phyloP scores from a whole-genome alignment of 2,797 vertebrate species.

The Todus mexicanus region DNA sequence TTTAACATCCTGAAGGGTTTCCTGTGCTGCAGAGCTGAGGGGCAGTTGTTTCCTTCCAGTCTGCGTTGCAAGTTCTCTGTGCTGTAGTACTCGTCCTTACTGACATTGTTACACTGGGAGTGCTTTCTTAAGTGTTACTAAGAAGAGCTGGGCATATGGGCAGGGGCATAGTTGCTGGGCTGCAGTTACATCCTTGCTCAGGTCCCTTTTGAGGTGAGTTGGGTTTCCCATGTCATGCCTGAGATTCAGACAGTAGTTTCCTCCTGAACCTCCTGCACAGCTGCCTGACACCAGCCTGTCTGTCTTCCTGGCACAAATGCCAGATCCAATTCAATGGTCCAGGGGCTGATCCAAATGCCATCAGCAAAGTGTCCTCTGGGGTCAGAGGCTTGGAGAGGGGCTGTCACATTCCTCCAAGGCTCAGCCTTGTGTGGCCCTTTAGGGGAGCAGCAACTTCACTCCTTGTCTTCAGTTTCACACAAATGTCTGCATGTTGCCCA shows the following conservation, averaged over 20 bases:
- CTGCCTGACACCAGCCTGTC: background rate
- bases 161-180: background rate
- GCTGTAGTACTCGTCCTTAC: accelerated
- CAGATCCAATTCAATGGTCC: background rate
- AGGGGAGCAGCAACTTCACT: background rate
- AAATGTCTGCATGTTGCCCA: background rate
- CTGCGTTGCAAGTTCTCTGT: background rate
- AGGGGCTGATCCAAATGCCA: background rate
- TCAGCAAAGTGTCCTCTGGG: background rate
- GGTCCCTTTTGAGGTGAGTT: background rate
- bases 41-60: background rate
- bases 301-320: background rate
- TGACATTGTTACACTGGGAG: background rate
- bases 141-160: background rate
- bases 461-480: background rate
- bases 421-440: background rate
- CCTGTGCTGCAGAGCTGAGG: background rate
- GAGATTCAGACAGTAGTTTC: background rate
- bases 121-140: background rate
- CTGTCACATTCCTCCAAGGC: background rate
- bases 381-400: background rate
- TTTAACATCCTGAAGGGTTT: background rate
- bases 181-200: background rate
- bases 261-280: background rate
- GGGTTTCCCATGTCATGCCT: background rate